Evolutionary conservation across 2,888 invertebrate genomes (phyloP).

Genomic region (Drosophila sordidula): DNA sequence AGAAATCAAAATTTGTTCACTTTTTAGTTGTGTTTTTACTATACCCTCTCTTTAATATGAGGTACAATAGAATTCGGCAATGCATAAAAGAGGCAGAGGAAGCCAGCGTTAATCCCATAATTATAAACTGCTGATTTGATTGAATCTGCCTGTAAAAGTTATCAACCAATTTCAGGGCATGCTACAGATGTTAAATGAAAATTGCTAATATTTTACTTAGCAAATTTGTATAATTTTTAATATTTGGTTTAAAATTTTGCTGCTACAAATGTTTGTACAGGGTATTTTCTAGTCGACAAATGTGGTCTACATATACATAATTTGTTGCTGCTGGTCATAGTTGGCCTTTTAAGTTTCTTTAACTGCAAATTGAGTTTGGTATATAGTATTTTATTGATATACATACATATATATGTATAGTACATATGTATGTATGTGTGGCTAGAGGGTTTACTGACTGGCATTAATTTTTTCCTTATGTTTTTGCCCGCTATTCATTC

Average conservation of each 20-base stretch:
- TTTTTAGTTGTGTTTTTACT: neutral
- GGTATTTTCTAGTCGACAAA: neutral
- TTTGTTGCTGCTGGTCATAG: neutral
- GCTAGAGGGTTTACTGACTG: neutral
- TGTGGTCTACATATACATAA: neutral
- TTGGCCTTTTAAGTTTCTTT: conserved; percentile 7
- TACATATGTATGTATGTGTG: neutral
- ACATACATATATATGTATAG: neutral
- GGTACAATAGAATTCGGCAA: no score
- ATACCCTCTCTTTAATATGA: no score
- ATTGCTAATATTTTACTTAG: no score
- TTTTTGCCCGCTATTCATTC: conserved; percentile 35
- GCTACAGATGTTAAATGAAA: no score
- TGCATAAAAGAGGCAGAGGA: no score
- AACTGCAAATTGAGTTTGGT: conserved; percentile 11
- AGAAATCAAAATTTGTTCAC: conserved; percentile 28
- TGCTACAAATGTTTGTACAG: neutral
- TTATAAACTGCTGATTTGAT: no score
- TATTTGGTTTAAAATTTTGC: no score
- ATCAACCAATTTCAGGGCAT: no score
- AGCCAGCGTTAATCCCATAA: no score
- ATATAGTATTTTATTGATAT: conserved; percentile 11
- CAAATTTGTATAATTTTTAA: no score
- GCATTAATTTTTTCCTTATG: neutral
- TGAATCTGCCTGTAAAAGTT: no score